Evolutionary conservation across 2,797 vertebrate genomes (phyloP), one percentile per base, ranked within the genome.

Genomic region (Rhabdomys pumilio): DNA sequence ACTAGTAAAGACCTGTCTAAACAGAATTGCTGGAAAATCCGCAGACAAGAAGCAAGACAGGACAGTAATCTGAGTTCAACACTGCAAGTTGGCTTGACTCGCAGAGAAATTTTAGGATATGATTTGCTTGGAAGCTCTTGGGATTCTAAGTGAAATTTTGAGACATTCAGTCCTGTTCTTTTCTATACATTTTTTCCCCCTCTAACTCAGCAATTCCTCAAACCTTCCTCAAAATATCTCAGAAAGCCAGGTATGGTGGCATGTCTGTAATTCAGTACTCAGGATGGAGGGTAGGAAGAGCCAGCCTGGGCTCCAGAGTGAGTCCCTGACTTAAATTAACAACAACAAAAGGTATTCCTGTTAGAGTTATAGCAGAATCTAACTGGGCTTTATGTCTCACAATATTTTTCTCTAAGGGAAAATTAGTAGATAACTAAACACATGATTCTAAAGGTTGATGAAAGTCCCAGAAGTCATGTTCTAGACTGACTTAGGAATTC

Each of bases 351-450:
- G 61, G 7, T 19, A 59, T 26, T 55, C 41, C 2, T 3, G 20
- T 12, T 76, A 24, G 80, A 75, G n/a, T 50, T 61, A 95, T 0
- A 80, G 41, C 82, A 26, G 55, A 57, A 11, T 77, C 26, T 67
- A 34, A 67, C 65, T 9, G 50, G 29, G 47, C 34, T 67, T 67
- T 63, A 50, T 50, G 50, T 81, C 20, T 93, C 65, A 83, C n/a
- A 20, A 9, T 44, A 41, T 24, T 82, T 38, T 41, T 77, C 61
- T 86, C 91, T 24, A 84, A n/a, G n/a, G 29, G 61, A 53, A 76
- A 94, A 53, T 69, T 67, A 91, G 63, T 57, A 89, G 80, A 38
- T 63, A 59, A 87, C 19, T 63, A 80, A 79, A 50, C 53, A 69
- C 57, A 69, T 2, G 12, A 88, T 81, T 89, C 38, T 95, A 84